phyloP scores from a whole-genome alignment of 2,797 vertebrate genomes.

The Poecilia picta region DNA sequence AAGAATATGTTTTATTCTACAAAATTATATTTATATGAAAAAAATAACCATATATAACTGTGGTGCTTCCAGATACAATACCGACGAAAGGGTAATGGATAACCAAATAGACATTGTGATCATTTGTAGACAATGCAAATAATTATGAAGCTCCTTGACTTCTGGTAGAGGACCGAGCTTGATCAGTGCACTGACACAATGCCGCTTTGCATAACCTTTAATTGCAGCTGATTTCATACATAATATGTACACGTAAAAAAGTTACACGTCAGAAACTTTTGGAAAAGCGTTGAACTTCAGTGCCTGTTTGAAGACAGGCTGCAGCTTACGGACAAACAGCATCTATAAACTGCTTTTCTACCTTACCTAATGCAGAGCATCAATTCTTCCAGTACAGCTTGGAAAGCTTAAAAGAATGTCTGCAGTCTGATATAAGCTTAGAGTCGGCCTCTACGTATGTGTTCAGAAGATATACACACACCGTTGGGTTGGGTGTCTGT shows the following conservation, averaged over 20 bases:
- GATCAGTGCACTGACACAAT: neutral
- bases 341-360: slow-evolving; percentile 43
- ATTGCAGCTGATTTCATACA: neutral
- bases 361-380: slow-evolving; percentile 47
- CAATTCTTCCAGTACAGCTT: slow-evolving; percentile 33
- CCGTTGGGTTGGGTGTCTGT: slow-evolving; percentile 44
- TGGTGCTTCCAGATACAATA: too few relatives aligned
- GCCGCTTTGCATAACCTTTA: neutral
- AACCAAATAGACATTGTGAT: too few relatives aligned
- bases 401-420: slow-evolving; percentile 59
- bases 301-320: slow-evolving; percentile 34
- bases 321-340: slow-evolving; percentile 38
- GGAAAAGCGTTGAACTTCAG: neutral
- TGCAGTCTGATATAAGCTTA: slow-evolving; percentile 49
- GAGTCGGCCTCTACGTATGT: slow-evolving; percentile 44
- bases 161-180: neutral
- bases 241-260: neutral
- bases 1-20: too few relatives aligned
- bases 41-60: too few relatives aligned
- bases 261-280: slow-evolving; percentile 6
- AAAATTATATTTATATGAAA: too few relatives aligned
- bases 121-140: too few relatives aligned
- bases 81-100: too few relatives aligned
- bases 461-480: slow-evolving; percentile 33
- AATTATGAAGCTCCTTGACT: neutral